Percentiles rank a stretch among this genome's conserved stretches.
phyloP scores from a whole-genome alignment of 2,888 invertebrate species.

The Selenia dentaria region DNA sequence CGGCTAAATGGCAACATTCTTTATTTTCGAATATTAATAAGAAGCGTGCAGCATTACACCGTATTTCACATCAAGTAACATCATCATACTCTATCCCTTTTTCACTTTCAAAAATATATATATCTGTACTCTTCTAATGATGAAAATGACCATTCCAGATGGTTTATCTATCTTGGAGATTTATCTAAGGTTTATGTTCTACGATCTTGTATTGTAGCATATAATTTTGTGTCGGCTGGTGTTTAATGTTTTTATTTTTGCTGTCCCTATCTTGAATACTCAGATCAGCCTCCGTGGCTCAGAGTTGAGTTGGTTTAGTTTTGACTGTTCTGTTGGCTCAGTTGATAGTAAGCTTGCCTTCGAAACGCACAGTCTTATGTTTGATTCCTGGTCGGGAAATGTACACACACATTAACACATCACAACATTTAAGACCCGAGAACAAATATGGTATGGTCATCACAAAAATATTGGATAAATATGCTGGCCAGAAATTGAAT shows the following conservation, averaged over 20 bases:
- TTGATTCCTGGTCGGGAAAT: no score
- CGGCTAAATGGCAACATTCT: conserved; percentile 77
- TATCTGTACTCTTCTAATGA: conserved; percentile 50
- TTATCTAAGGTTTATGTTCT: conserved; percentile 42
- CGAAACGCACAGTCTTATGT: no score
- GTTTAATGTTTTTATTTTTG: conserved; percentile 23
- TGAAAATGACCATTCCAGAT: conserved; percentile 51
- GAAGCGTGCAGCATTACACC: conserved; percentile 78
- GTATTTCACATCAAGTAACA: conserved; percentile 78
- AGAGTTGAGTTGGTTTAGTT: no score
- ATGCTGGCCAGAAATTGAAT: no score
- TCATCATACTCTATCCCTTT: conserved; percentile 51
- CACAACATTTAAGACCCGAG: no score
- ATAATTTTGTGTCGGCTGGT: conserved; percentile 18
- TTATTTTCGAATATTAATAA: conserved; percentile 83
- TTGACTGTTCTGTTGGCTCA: no score
- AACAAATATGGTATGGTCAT: no score
- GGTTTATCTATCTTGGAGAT: conserved; percentile 47
- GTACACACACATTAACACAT: no score
- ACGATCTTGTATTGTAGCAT: conserved; percentile 19
- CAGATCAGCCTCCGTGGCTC: not conserved
- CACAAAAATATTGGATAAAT: no score
- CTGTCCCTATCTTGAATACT: conserved; percentile 20
- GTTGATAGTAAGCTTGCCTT: no score
- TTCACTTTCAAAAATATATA: conserved; percentile 38